phyloP scores from a whole-genome alignment of 1,140 invertebrate genomes.

The Solenopsis fugax region DNA sequence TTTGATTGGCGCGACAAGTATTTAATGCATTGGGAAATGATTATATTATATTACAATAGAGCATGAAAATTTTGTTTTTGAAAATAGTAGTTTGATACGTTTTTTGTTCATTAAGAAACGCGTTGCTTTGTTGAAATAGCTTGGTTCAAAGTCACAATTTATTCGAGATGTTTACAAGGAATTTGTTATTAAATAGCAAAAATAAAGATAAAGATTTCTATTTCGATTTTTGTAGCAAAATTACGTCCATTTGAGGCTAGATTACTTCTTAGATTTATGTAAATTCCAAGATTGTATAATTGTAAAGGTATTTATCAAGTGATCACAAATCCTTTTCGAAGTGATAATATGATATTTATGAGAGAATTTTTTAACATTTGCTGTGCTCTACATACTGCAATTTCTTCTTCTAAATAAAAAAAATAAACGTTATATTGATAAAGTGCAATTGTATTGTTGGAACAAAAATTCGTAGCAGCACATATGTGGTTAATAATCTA shows the following conservation, averaged over 20 bases:
- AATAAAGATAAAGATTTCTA: background rate
- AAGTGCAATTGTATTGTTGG: background rate
- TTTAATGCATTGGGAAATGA: background rate
- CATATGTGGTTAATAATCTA: too few relatives aligned
- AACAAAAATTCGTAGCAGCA: too few relatives aligned
- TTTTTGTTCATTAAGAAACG: too few relatives aligned
- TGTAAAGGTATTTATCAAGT: conserved; percentile 78
- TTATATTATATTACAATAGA: background rate
- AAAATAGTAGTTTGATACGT: background rate
- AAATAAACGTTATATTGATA: background rate
- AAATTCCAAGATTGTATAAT: background rate
- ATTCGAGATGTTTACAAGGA: background rate
- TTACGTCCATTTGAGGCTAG: background rate
- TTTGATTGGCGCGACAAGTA: background rate
- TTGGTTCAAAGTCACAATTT: background rate
- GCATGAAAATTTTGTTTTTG: background rate
- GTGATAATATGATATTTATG: background rate
- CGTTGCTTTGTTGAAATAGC: background rate
- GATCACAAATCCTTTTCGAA: conserved; percentile 66
- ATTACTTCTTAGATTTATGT: background rate
- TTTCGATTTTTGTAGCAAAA: background rate
- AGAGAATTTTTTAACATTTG: background rate
- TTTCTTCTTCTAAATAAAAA: background rate
- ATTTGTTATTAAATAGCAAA: background rate
- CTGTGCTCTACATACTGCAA: background rate